These are phyloP conservation scores for Brachyhypopomus gauderio DNA, from an alignment of 2,113 vertebrate genomes.

Conservation along the genomic window DNA sequence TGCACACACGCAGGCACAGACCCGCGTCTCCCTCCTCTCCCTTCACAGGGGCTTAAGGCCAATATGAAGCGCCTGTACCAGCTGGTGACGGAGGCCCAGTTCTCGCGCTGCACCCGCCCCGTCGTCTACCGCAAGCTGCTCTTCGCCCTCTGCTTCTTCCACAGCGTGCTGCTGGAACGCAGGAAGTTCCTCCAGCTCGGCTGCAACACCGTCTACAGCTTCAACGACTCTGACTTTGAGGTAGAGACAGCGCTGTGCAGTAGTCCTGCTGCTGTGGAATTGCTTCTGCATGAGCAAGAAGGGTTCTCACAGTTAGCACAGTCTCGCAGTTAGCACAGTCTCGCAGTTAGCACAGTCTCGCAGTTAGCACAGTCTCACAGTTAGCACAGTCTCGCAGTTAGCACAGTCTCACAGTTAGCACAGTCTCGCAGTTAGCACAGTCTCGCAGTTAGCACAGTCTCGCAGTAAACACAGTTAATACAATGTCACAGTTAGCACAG, in stretches of 20 bases:
- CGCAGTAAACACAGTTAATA: no score
- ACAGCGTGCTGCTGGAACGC: slow-evolving; percentile 85
- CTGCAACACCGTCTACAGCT: slow-evolving; percentile 88
- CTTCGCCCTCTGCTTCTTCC: slow-evolving; percentile 88
- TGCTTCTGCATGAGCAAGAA: neutral
- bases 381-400: no score
- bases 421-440: no score
- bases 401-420: no score
- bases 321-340: no score
- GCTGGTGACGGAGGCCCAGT: slow-evolving; percentile 80
- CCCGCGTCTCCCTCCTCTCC: slow-evolving; percentile 14
- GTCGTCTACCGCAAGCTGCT: slow-evolving; percentile 81
- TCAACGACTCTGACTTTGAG: slow-evolving; percentile 91
- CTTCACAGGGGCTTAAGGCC: slow-evolving; percentile 83
- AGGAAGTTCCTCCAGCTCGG: slow-evolving; percentile 88
- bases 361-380: no score
- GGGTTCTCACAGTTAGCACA: neutral
- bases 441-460: no score
- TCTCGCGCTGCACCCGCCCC: slow-evolving; percentile 75
- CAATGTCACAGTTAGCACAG: no score
- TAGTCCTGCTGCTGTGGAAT: neutral
- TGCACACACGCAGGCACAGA: neutral
- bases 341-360: no score
- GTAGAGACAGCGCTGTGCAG: slow-evolving; percentile 57
- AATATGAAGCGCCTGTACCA: slow-evolving; percentile 89